phyloP scores from a whole-genome alignment of 2,888 invertebrate species.

The Drosophila flavopinicola region DNA sequence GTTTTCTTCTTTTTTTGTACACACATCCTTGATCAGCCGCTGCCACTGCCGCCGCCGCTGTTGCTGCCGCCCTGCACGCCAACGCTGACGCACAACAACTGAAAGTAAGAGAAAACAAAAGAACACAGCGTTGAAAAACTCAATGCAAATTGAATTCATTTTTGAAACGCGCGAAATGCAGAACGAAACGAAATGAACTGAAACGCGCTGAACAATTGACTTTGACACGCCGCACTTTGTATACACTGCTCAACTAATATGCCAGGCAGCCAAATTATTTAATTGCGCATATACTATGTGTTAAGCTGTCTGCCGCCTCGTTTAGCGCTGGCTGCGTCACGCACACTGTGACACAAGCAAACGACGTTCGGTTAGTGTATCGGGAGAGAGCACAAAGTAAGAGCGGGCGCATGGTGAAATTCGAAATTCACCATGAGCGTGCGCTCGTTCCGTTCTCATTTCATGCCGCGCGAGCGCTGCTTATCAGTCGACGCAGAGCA shows the following conservation, averaged over 20 bases:
- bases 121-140: constrained; percentile 43
- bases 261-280: constrained; percentile 3
- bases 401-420: constrained; percentile 4
- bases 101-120: constrained; percentile 30
- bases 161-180: constrained; percentile 54
- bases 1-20: no score
- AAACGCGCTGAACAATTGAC: constrained; percentile 29
- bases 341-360: not conserved
- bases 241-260: constrained; percentile 29
- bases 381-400: constrained; percentile 11
- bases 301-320: constrained; percentile 1
- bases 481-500: constrained; percentile 58
- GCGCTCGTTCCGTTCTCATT: constrained; percentile 49
- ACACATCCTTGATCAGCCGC: constrained; percentile 37
- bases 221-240: constrained; percentile 28
- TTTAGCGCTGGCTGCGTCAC: not conserved
- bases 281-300: constrained; percentile 8
- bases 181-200: constrained; percentile 52
- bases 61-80: constrained; percentile 56
- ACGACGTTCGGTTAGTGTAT: constrained; percentile 15
- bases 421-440: no score
- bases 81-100: constrained; percentile 67
- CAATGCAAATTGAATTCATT: constrained; percentile 52
- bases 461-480: constrained; percentile 29
- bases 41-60: no score